These are phyloP conservation scores for Nautilus pompilius DNA, from an alignment of 1,140 invertebrate species.

Conservation along the genomic window DNA sequence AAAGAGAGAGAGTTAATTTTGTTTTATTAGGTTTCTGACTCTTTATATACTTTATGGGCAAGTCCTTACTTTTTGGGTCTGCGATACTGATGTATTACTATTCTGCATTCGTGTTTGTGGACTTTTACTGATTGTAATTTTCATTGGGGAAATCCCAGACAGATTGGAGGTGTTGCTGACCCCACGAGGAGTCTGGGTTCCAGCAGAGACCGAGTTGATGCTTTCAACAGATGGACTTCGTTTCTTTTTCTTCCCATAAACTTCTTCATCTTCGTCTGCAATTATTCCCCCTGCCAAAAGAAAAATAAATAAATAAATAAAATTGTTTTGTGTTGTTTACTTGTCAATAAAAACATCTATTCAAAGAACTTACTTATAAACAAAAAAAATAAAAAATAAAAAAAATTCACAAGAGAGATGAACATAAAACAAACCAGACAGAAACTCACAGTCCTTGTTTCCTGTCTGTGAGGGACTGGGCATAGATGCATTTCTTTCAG, in stretches of 20 bases:
- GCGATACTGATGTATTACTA: constrained; percentile 26
- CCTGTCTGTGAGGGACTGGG: constrained; percentile 43
- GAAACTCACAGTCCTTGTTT: constrained; percentile 39
- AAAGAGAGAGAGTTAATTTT: no score
- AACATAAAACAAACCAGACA: not conserved
- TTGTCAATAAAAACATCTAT: no score
- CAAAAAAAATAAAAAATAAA: not conserved
- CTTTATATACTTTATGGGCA: not conserved
- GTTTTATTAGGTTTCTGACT: no score
- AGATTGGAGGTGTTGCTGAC: constrained; percentile 28
- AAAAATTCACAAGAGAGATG: not conserved
- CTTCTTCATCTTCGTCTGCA: constrained; percentile 46
- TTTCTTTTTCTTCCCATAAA: constrained; percentile 23
- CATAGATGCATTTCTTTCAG: constrained; percentile 45
- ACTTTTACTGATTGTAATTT: constrained; percentile 52
- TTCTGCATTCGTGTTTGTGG: constrained; percentile 35
- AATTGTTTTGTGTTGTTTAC: no score
- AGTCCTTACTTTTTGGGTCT: constrained; percentile 43
- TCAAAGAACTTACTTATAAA: no score
- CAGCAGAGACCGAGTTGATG: constrained; percentile 28
- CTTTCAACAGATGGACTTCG: constrained; percentile 40
- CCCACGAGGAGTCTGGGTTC: constrained; percentile 27
- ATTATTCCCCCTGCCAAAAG: constrained; percentile 28
- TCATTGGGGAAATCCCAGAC: constrained; percentile 41
- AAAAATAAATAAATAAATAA: constrained; percentile 1